Evolutionary conservation across 2,888 invertebrate genomes (phyloP).

Genomic region (Noctua pronuba): DNA sequence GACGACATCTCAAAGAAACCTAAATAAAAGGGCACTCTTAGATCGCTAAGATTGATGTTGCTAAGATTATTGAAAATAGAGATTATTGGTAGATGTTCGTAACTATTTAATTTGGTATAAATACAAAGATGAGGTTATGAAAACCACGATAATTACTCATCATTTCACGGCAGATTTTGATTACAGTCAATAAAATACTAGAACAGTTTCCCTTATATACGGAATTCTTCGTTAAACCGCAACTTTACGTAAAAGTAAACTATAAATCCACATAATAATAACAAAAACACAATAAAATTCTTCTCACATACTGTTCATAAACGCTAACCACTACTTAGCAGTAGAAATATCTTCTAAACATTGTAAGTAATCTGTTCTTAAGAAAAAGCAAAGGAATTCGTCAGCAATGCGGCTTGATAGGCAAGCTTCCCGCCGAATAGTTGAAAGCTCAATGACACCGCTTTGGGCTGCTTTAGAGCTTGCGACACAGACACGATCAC

Average conservation of each 20-base stretch:
- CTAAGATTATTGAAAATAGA: background rate
- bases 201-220: background rate
- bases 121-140: background rate
- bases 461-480: conserved; percentile 63
- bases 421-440: conserved; percentile 77
- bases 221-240: background rate
- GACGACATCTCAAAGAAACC: background rate
- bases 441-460: conserved; percentile 86
- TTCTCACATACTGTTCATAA: conserved; percentile 21
- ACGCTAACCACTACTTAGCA: conserved; percentile 18
- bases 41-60: background rate
- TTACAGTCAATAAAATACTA: background rate
- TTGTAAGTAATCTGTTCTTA: conserved; percentile 58
- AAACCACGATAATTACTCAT: background rate
- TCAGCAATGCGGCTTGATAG: conserved; percentile 61
- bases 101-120: background rate
- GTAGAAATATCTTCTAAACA: conserved; percentile 49
- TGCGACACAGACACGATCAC: conserved; percentile 51
- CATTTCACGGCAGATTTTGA: background rate
- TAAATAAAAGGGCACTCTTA: background rate
- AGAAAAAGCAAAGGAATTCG: conserved; percentile 61
- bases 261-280: background rate
- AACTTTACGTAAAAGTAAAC: background rate
- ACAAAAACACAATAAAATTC: conserved; percentile 19
- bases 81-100: background rate